Percentiles rank a stretch among this genome's conserved stretches.
phyloP scores from a whole-genome alignment of 37 sponge, comb jelly and placozoan genomes.

The Eunapius fragilis region DNA sequence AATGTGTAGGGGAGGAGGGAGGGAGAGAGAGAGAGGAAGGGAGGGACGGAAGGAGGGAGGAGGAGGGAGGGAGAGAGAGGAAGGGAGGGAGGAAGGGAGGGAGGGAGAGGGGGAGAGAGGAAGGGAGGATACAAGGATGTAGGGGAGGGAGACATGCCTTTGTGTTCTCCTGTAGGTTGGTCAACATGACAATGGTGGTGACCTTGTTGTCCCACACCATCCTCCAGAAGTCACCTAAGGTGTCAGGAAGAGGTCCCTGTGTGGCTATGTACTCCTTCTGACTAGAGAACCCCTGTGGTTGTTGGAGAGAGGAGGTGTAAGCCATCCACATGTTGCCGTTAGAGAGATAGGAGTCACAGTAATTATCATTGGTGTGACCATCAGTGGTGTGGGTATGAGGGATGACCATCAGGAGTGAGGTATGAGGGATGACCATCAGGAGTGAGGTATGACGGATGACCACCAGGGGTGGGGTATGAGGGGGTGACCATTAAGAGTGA shows the following conservation, averaged over 20 bases:
- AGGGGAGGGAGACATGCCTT: conserved; percentile 30
- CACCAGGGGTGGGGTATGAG: not conserved
- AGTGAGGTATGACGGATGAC: not conserved
- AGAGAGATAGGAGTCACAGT: not conserved
- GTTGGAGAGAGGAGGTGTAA: too few relatives aligned
- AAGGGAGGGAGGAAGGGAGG: not conserved
- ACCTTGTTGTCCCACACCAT: conserved; percentile 80
- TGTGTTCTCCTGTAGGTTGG: conserved; percentile 69
- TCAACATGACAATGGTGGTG: conserved; percentile 79
- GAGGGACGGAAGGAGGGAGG: not conserved
- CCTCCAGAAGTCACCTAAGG: conserved; percentile 89
- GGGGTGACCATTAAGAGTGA: not conserved
- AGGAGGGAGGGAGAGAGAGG: not conserved
- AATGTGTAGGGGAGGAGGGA: not conserved
- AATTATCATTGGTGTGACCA: not conserved
- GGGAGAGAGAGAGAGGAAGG: not conserved
- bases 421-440: too few relatives aligned
- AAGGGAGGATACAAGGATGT: too few relatives aligned
- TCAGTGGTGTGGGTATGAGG: too few relatives aligned
- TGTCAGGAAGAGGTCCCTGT: conserved; percentile 86
- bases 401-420: too few relatives aligned
- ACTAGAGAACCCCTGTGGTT: conserved; percentile 66
- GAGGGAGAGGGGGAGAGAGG: not conserved
- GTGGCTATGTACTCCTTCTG: conserved; percentile 87
- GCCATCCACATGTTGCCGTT: too few relatives aligned